A percentile compares a stretch with the other conserved stretches of the same genome.
These are phyloP conservation scores for Poeciliopsis paucimaculata DNA, from an alignment of 2,797 vertebrate species.

Conservation along the genomic window DNA sequence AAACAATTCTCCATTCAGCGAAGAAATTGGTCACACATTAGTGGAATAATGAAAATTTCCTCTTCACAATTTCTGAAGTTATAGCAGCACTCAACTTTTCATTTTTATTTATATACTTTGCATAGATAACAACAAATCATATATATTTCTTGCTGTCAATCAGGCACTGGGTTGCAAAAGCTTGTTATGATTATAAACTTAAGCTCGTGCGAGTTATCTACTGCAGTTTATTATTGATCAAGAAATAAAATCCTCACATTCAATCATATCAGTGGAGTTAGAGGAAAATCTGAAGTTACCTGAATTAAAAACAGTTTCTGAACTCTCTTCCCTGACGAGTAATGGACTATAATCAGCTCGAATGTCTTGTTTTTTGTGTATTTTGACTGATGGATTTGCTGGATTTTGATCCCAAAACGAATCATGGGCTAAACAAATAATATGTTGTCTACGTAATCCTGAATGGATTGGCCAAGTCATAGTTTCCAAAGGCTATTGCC, in stretches of 20 bases:
- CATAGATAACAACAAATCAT: conserved; percentile 64
- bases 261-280: conserved; percentile 1
- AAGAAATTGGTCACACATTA: conserved; percentile 24
- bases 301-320: neutral
- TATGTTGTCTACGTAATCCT: neutral
- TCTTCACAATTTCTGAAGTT: conserved; percentile 31
- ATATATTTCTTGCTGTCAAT: conserved; percentile 32
- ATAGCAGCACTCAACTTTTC: conserved; percentile 32
- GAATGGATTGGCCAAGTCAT: neutral
- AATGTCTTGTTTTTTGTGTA: neutral
- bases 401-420: neutral
- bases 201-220: conserved; percentile 22
- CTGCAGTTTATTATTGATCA: conserved; percentile 6
- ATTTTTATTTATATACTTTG: conserved; percentile 57
- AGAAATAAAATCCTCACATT: conserved; percentile 27
- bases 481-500: neutral
- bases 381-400: neutral
- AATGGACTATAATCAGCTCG: neutral
- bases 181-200: conserved; percentile 33
- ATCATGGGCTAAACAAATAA: neutral
- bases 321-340: neutral
- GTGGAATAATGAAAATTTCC: conserved; percentile 17
- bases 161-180: conserved; percentile 55
- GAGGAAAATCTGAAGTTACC: neutral
- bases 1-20: conserved; percentile 9